A percentile compares a stretch with the other conserved stretches of the same genome.
phyloP scores from a whole-genome alignment of 2,113 vertebrate genomes.

The Corythornis madagascariensis region DNA sequence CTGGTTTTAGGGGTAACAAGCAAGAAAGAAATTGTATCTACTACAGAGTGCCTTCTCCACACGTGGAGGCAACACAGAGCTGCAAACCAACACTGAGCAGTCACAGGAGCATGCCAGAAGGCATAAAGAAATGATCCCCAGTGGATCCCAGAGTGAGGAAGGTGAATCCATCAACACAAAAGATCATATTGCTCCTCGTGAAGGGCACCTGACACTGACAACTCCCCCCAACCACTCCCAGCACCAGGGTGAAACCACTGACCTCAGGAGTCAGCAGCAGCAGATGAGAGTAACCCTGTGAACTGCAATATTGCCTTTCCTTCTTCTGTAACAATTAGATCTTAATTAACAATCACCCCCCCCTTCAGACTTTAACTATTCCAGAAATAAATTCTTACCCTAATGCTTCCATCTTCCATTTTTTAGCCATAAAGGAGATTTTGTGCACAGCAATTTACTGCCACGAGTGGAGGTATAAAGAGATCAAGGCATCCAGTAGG shows the following conservation, averaged over 20 bases:
- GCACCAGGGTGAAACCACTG: background rate
- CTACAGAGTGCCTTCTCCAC: background rate
- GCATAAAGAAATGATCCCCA: background rate
- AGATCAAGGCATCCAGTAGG: background rate
- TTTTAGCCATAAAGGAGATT: background rate
- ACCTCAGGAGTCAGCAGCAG: background rate
- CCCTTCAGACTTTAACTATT: background rate
- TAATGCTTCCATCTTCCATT: background rate
- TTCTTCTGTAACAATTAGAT: background rate
- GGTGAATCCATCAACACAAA: background rate
- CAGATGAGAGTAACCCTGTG: background rate
- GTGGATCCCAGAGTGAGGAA: background rate
- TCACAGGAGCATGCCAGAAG: background rate
- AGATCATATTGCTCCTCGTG: rapidly evolving
- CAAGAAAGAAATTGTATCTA: background rate
- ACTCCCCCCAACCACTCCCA: background rate
- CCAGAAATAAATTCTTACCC: background rate
- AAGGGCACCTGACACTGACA: background rate
- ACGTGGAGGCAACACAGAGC: background rate
- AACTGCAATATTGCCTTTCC: background rate
- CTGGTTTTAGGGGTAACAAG: background rate
- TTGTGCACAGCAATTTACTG: background rate
- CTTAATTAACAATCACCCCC: background rate
- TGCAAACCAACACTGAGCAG: background rate
- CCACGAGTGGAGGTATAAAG: background rate